Base-by-base conservation (phyloP, 2,797 vertebrate genomes). In the Pseudochromis fuscus region DNA sequence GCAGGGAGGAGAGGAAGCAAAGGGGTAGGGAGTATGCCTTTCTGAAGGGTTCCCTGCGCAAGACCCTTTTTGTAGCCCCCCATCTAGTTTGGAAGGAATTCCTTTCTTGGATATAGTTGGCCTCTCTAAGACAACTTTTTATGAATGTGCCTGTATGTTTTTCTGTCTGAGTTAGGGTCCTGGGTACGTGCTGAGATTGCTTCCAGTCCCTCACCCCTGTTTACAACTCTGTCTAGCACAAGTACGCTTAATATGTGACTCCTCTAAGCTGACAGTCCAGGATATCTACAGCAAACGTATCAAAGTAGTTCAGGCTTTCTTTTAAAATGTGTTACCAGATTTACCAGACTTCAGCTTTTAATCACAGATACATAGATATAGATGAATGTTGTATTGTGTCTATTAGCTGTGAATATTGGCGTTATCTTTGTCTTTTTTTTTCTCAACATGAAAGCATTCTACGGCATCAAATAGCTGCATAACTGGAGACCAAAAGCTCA, bases 81-180 rank as follows among this genome's bases (percentile, higher is more conserved):
- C 66, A 46, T 64, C 59, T 31, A 67, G 59, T 77, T 85, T 83
- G 87, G 80, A 88, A 87, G 87, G 83, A 90, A 90, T 92, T 91
- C 84, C 90, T 92, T 77, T 85, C 87, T 82, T 83, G 76, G 72
- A 86, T 87, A 86, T 79, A 86, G 88, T 89, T 72, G 67, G 70
- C 84, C 82, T 84, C 72, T 83, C 62, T 87, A 56, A 78, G 80
- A 89, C 76, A 75, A 74, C 76, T 65, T 71, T 64, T 77, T 69
- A 79, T 76, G 75, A 82, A 82, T 87, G 72, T 72, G 69, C 72
- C 74, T 89, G 69, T 88, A 85, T 90, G 78, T 88, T 88, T 90
- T 87, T 86, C 80, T 87, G 64, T 83, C 77, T 81, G 67, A 55
- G 30, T 72, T 80, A 70, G 55, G 70, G 61, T 78, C 62, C 79